These are phyloP conservation scores for Sclerurus mexicanus DNA, from an alignment of 2,113 vertebrate genomes.

Conservation along the genomic window DNA sequence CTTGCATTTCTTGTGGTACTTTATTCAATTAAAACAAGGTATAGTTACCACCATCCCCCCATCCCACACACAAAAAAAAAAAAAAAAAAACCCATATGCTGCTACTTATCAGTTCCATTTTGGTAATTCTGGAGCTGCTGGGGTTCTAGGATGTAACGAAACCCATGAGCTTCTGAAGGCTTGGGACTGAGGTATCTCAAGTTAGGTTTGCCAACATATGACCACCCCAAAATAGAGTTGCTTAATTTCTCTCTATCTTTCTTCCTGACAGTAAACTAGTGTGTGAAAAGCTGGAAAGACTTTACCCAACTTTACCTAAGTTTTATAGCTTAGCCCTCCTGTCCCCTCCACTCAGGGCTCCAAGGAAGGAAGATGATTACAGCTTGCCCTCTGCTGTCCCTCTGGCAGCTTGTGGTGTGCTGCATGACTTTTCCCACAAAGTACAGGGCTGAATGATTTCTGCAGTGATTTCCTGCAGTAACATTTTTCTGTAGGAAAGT, in stretches of 20 bases:
- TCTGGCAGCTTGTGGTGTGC: background rate
- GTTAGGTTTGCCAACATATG: rapidly evolving
- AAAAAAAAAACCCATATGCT: rapidly evolving
- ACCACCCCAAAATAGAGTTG: background rate
- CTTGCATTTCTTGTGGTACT: background rate
- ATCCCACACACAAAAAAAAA: no score
- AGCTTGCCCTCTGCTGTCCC: background rate
- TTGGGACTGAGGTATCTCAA: background rate
- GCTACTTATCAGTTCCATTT: background rate
- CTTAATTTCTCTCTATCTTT: background rate
- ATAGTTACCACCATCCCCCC: background rate
- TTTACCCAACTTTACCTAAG: background rate
- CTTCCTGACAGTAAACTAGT: background rate
- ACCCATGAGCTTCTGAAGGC: background rate
- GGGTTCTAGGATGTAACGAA: background rate
- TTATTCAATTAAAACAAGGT: background rate
- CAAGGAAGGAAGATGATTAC: background rate
- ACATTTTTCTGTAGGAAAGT: background rate
- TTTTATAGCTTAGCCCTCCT: background rate
- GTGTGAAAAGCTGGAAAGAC: background rate
- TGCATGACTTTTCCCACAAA: background rate
- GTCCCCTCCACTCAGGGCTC: background rate
- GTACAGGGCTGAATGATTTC: background rate
- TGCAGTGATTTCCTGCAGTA: background rate
- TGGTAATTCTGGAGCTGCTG: background rate